Base-by-base conservation (phyloP, 2,888 invertebrate genomes). In the Pecten maximus region DNA sequence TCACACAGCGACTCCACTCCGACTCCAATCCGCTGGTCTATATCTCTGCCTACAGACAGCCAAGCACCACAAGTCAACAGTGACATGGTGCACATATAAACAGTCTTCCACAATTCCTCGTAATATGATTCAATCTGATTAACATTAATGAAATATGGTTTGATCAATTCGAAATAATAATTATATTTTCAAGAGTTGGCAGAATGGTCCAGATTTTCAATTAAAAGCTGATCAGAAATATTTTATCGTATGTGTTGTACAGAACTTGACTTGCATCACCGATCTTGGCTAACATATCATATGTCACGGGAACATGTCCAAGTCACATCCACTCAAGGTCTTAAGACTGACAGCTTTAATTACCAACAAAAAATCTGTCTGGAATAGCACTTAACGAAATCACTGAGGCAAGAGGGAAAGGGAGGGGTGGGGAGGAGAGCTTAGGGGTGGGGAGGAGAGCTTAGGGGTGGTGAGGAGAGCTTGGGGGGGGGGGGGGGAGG, bases 271-370 rank as follows among this genome's bases (percentile, higher is more conserved):
- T 28, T 74, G 74, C 74, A 35, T 35, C 74, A 74, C 23, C 35
- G 28, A 35, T 74, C 35, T 74, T 74, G 74, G 74, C 74, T 74
- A 74, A 28, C 15, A 15, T 74, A 74, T 74, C 74, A 10, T 35
- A 74, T 74, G 74, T 74, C 74, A 74, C 74, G 35, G 74, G 74
- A 74, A 74, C 35, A 74, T 35, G 74, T 74, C 74, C 74, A 74
- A 74, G 74, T 74, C 74, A 74, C 1, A 35, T 74, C 74, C 28
- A 74, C 23, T 74, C 28, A 35, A 6, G 8, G 28, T 74, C 74
- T 74, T 35, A 74, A 3, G 35, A 74, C 74, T 74, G 74, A 74
- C 74, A 74, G 35, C 10, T 74, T 35, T 74, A 74, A 74, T 74
- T 74, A 74, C 35, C 28, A 74, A 74, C 74, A 10, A 74, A 74